Base-by-base conservation (phyloP, 2,888 invertebrate species). In the Unio pictorum region DNA sequence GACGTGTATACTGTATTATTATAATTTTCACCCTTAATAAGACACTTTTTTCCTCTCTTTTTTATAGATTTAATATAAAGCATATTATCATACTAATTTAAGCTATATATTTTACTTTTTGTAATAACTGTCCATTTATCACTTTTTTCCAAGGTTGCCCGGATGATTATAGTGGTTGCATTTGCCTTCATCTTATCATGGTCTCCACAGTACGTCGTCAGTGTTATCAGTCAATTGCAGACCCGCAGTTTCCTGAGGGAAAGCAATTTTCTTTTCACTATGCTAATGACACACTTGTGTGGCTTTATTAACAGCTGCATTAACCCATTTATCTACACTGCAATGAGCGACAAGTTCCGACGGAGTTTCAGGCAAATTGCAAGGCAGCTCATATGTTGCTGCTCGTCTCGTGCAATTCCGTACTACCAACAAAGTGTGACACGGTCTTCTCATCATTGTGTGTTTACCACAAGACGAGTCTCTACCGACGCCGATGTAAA, bases 121-220 rank as follows among this genome's bases (percentile, higher is more conserved):
- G 3, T 45, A 45, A 45, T 58, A 23, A 20, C 58, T 58, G n/a
- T 58, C n/a, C 28, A 23, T 20, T 23, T 58, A 54, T 23, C 6
- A 55, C 56, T 68, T 57, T 73, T 63, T 72, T 77, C 83, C 20
- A 79, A 91, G 90, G 90, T 91, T 20, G 91, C 91, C 8, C 87
- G 90, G 72, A 91, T 91, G 91, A 89, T 91, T 18, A 82, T 91
- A 58, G 89, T 91, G 11, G 88, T 91, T 17, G 90, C 91, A 1
- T 71, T 89, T 17, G 87, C 90, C 0, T 91, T 91, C 73, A 84
- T 90, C 26, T 80, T 90, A 28, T 88, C 87, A 61, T 91, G 91
- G 91, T 90, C 90, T 4, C 91, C 91, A 0, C 90, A 90, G 72
- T 91, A 91, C 74, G 72, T 90, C n/a, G 89, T 91, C 15, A 88